Evolutionary conservation across 2,797 vertebrate species (phyloP).

Genomic region (Crypturellus tataupa): DNA sequence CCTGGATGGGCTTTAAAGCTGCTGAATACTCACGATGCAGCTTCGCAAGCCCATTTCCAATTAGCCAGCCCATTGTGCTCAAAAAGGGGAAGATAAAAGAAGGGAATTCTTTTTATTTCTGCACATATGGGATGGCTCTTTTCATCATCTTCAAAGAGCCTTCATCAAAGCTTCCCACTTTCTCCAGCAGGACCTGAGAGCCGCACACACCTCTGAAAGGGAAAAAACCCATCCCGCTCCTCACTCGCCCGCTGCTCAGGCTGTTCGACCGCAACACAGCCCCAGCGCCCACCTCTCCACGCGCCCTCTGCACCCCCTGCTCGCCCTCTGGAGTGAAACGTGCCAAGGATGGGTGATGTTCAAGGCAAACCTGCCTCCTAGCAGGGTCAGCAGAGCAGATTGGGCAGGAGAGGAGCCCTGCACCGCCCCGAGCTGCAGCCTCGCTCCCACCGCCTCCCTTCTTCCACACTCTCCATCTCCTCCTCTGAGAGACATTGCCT

Average conservation of each 20-base stretch:
- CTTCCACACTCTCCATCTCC: not conserved
- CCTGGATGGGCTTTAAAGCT: conserved; percentile 11
- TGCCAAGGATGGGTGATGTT: not conserved
- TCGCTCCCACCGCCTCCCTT: not conserved
- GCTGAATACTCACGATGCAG: not conserved
- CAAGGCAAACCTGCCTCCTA: not conserved
- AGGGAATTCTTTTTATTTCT: not conserved
- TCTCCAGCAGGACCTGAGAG: not conserved
- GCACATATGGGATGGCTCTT: not conserved
- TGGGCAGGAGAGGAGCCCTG: not conserved
- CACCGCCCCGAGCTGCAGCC: not conserved
- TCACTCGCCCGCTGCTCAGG: not conserved
- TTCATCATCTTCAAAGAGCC: conserved; percentile 10
- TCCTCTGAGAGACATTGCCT: not conserved
- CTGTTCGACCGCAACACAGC: not conserved
- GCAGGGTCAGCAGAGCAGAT: not conserved
- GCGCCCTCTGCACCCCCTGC: not conserved
- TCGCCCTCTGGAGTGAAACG: not conserved
- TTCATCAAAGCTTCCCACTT: not conserved
- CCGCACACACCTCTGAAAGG: not conserved
- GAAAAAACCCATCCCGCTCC: not conserved
- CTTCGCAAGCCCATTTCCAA: not conserved
- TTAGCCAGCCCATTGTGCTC: not conserved
- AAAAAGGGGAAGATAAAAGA: conserved; percentile 1
- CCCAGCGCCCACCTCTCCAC: not conserved